phyloP scores from a whole-genome alignment of 2,113 vertebrate species.

The Hemichromis elongatus region DNA sequence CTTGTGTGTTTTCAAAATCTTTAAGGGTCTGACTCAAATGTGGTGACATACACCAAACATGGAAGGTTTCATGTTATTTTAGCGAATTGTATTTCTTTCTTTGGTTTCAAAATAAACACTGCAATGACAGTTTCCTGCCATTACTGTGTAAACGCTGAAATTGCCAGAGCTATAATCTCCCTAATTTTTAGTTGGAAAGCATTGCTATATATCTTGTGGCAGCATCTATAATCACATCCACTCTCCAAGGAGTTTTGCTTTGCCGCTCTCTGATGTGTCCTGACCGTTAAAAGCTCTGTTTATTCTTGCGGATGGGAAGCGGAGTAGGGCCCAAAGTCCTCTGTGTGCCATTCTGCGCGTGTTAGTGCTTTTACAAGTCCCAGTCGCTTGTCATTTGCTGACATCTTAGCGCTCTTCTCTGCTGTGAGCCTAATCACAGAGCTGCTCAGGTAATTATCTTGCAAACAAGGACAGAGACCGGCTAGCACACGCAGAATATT shows the following conservation, averaged over 20 bases:
- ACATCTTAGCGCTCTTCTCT: background rate
- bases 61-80: background rate
- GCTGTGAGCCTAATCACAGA: slow-evolving; percentile 27
- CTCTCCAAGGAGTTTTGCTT: background rate
- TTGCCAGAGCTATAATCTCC: background rate
- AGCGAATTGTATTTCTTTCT: background rate
- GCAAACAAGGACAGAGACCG: background rate
- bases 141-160: background rate
- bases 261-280: background rate
- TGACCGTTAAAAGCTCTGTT: background rate
- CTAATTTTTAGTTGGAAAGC: background rate
- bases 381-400: background rate
- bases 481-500: background rate
- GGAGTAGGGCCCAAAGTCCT: background rate
- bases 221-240: background rate
- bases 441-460: slow-evolving; percentile 34
- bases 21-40: background rate
- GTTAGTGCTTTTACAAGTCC: slow-evolving; percentile 3
- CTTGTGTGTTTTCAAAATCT: background rate
- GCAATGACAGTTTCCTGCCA: background rate
- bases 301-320: background rate
- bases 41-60: background rate
- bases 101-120: background rate
- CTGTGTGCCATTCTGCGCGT: background rate
- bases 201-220: background rate